Conservation (phyloP, 1,140 invertebrate genomes). For the Pinna nobilis region DNA sequence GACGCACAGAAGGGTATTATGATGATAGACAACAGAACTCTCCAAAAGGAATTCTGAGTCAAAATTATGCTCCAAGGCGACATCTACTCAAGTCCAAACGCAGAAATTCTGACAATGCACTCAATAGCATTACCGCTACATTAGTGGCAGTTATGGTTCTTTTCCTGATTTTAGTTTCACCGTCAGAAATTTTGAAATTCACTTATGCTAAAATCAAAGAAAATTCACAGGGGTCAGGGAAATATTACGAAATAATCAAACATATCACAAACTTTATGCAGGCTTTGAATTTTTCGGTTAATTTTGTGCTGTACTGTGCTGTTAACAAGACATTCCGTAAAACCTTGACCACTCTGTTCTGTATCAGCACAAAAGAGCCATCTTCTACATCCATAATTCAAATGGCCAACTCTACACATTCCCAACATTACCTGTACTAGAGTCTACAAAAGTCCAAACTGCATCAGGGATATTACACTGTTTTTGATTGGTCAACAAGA, state of each 20-base stretch:
- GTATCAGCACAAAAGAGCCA: too few species aligned
- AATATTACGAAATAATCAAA: slow-evolving; percentile 52
- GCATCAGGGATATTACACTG: too few species aligned
- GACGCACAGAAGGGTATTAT: neutral
- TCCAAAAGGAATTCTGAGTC: slow-evolving; percentile 6
- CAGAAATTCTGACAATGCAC: slow-evolving; percentile 57
- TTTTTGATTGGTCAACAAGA: too few species aligned
- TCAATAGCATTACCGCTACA: slow-evolving; percentile 72
- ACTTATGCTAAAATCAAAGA: slow-evolving; percentile 36
- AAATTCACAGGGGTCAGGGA: slow-evolving; percentile 15
- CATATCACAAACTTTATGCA: slow-evolving; percentile 72
- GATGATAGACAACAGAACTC: slow-evolving; percentile 17
- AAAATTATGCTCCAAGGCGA: neutral
- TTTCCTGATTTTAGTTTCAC: slow-evolving; percentile 71
- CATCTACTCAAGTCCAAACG: neutral
- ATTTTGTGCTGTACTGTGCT: slow-evolving; percentile 72
- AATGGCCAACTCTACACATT: too few species aligned
- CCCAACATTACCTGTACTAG: too few species aligned
- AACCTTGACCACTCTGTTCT: slow-evolving; percentile 62
- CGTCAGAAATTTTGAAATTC: slow-evolving; percentile 71
- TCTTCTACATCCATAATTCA: too few species aligned
- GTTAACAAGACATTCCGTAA: slow-evolving; percentile 72
- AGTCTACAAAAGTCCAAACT: too few species aligned
- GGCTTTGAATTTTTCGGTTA: slow-evolving; percentile 71
- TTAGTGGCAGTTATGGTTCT: slow-evolving; percentile 70